Percentiles rank a stretch among this genome's conserved stretches.
Evolutionary conservation across 1,140 invertebrate genomes (phyloP).

Genomic region (Trichomalopsis sarcophagae): DNA sequence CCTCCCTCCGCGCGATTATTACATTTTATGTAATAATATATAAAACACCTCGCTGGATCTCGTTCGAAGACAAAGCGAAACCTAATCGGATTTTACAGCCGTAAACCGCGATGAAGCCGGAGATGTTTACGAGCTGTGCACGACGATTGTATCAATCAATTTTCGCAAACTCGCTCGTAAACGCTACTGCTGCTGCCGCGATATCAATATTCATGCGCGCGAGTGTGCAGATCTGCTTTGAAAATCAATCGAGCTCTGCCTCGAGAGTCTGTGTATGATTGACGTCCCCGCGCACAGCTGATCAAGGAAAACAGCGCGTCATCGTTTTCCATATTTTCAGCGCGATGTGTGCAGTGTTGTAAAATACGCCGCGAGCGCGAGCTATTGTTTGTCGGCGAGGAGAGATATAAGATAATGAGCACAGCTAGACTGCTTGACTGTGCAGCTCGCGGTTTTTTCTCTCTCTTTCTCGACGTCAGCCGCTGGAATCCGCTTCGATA

Average conservation of each 20-base stretch:
- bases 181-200: too few species aligned
- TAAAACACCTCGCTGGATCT: too few species aligned
- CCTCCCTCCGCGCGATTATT: too few species aligned
- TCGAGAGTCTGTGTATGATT: background rate
- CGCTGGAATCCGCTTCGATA: conserved; percentile 17
- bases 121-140: background rate
- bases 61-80: background rate
- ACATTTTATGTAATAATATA: too few species aligned
- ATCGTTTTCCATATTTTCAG: background rate
- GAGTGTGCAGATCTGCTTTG: conserved; percentile 3
- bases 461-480: background rate
- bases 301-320: background rate
- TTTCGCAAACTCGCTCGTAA: conserved; percentile 16
- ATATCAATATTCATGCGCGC: background rate
- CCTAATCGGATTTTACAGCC: background rate
- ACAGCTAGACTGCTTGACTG: conserved; percentile 1
- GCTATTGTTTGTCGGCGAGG: background rate
- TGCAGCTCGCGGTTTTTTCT: background rate
- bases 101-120: too few species aligned
- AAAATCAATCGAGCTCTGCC: background rate
- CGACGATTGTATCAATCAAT: background rate
- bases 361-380: background rate
- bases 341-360: background rate
- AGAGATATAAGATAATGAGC: conserved; percentile 21
- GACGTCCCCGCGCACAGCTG: conserved; percentile 2